Evolutionary conservation across 2,113 vertebrate species (phyloP).

Genomic region (Callipepla squamata): DNA sequence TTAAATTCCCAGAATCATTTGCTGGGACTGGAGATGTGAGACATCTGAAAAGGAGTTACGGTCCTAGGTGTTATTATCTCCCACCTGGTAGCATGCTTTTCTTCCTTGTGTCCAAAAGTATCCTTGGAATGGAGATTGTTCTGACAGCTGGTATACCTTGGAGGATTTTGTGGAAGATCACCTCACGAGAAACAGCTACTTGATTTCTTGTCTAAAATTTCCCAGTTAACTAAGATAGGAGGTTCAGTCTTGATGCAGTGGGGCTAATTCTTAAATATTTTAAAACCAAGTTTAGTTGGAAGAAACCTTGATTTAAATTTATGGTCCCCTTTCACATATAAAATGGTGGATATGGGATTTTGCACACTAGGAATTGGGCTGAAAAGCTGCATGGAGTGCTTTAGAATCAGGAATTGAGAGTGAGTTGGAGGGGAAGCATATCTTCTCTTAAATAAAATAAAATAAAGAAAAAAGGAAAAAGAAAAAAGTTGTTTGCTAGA

Average conservation of each 20-base stretch:
- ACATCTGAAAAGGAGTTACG: neutral
- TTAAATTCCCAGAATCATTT: neutral
- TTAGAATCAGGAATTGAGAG: neutral
- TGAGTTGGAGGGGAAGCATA: neutral
- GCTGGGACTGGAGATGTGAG: neutral
- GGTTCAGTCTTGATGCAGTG: neutral
- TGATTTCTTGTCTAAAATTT: neutral
- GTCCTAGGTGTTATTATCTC: neutral
- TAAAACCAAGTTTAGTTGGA: neutral
- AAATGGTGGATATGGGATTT: neutral
- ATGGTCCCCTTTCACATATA: neutral
- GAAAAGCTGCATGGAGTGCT: neutral
- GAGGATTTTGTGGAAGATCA: neutral
- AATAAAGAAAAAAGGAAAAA: neutral
- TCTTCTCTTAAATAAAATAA: neutral
- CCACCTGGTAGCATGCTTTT: neutral
- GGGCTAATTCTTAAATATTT: slow-evolving; percentile 37
- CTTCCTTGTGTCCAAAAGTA: neutral
- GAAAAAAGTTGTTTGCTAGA: neutral
- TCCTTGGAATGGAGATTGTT: neutral
- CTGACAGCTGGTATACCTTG: neutral
- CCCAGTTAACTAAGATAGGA: neutral
- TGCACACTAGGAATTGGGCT: neutral
- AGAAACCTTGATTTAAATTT: slow-evolving; percentile 9
- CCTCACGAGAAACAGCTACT: neutral